Evolutionary conservation across 1,140 invertebrate species (phyloP).

Genomic region (Cydia strobilella): DNA sequence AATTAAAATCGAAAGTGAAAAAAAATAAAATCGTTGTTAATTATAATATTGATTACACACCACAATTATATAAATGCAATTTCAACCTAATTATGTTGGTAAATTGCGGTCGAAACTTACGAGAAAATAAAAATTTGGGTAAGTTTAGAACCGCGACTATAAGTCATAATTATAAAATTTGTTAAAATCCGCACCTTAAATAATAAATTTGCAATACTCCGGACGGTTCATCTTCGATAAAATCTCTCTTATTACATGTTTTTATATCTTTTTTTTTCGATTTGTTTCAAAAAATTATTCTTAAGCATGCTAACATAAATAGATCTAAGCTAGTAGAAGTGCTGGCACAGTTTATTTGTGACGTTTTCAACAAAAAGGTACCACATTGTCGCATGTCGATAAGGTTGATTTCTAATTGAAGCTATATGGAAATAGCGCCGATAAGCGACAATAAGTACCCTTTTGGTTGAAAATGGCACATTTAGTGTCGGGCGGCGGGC

Average conservation of each 20-base stretch:
- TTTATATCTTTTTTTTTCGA: slow-evolving; percentile 56
- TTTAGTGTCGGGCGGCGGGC: neutral
- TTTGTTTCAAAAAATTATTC: slow-evolving; percentile 53
- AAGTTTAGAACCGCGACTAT: slow-evolving; percentile 25
- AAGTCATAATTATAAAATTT: slow-evolving; percentile 31
- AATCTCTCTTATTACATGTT: slow-evolving; percentile 53
- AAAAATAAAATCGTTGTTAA: slow-evolving; percentile 70
- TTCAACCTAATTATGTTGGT: slow-evolving; percentile 47
- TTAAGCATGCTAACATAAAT: slow-evolving; percentile 76
- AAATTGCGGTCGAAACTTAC: neutral
- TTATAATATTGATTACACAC: slow-evolving; percentile 44
- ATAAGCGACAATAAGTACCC: no score
- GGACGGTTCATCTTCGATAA: slow-evolving; percentile 60
- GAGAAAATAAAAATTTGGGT: slow-evolving; percentile 5
- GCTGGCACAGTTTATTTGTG: neutral
- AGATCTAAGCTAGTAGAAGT: slow-evolving; percentile 59
- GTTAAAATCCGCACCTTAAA: slow-evolving; percentile 33
- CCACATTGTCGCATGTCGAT: no score
- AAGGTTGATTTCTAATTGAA: no score
- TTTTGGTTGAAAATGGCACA: no score
- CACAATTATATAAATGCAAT: slow-evolving; percentile 44
- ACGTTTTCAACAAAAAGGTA: no score
- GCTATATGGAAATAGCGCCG: no score
- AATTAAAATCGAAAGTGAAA: slow-evolving; percentile 62
- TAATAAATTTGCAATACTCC: slow-evolving; percentile 31